Evolutionary conservation across 2,797 vertebrate genomes (phyloP).

Genomic region (Mormyrus hasselquistii): DNA sequence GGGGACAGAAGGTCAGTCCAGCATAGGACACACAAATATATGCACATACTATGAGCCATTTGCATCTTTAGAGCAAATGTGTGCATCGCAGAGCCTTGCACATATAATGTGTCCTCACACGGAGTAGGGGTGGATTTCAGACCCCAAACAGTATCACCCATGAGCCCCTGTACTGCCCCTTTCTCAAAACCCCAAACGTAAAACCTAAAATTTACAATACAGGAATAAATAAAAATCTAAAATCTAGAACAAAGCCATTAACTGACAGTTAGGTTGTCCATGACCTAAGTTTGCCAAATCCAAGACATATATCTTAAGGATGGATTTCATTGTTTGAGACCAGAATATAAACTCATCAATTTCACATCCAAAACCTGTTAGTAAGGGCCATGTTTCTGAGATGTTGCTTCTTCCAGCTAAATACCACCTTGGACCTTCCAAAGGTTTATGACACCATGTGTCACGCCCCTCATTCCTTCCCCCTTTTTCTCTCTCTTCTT

Average conservation of each 20-base stretch:
- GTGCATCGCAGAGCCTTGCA: neutral
- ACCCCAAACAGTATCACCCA: neutral
- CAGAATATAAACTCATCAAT: neutral
- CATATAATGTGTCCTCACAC: neutral
- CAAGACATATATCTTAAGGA: neutral
- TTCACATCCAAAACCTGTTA: neutral
- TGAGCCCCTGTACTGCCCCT: neutral
- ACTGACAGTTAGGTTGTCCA: neutral
- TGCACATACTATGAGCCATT: neutral
- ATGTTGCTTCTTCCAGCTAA: neutral
- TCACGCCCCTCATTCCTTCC: neutral
- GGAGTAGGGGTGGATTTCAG: neutral
- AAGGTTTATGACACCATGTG: neutral
- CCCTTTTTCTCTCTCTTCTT: neutral
- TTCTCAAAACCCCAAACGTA: neutral
- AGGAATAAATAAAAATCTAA: neutral
- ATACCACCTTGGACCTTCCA: neutral
- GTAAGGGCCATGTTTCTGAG: neutral
- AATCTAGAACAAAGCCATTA: neutral
- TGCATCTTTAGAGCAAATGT: neutral
- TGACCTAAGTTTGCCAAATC: neutral
- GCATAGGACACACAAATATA: neutral
- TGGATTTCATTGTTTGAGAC: neutral
- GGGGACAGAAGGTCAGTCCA: neutral
- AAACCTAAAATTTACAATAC: neutral